These are phyloP conservation scores for Spodoptera frugiperda DNA, from an alignment of 1,140 invertebrate genomes.

Conservation along the genomic window DNA sequence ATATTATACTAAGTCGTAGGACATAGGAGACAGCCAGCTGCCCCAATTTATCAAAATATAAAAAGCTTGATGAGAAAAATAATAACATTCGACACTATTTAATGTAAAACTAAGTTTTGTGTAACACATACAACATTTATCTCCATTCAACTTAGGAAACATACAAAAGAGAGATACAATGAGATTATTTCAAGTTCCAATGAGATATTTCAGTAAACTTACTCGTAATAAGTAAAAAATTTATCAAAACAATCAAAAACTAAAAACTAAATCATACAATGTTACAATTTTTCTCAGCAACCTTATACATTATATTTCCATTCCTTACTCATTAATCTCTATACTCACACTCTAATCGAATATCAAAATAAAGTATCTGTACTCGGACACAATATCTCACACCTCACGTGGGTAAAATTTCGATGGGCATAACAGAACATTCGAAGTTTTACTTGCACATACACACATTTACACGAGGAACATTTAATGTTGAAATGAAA, in stretches of 20 bases:
- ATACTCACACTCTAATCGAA: slow-evolving; percentile 27
- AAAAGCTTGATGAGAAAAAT: slow-evolving; percentile 30
- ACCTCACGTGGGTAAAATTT: slow-evolving; percentile 22
- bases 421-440: slow-evolving; percentile 27
- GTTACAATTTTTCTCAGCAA: slow-evolving; percentile 31
- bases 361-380: slow-evolving; percentile 27
- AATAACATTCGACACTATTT: slow-evolving; percentile 19
- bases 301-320: slow-evolving; percentile 19
- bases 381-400: slow-evolving; percentile 4
- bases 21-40: slow-evolving; percentile 49
- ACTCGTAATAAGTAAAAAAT: too few relatives aligned
- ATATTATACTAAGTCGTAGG: slow-evolving; percentile 43
- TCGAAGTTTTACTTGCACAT: slow-evolving; percentile 46
- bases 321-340: slow-evolving; percentile 3
- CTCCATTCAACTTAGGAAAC: too few relatives aligned
- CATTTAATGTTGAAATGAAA: slow-evolving; percentile 54
- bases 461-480: slow-evolving; percentile 60
- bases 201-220: too few relatives aligned
- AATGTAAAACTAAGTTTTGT: neutral
- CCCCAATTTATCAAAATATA: slow-evolving; percentile 7
- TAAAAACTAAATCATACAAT: neutral
- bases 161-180: too few relatives aligned
- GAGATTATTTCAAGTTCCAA: too few relatives aligned
- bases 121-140: too few relatives aligned
- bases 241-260: too few relatives aligned